A percentile compares a stretch with the other conserved stretches of the same genome.
Evolutionary conservation across 2,888 invertebrate genomes (phyloP).

Genomic region (Phragmatobia fuliginosa): DNA sequence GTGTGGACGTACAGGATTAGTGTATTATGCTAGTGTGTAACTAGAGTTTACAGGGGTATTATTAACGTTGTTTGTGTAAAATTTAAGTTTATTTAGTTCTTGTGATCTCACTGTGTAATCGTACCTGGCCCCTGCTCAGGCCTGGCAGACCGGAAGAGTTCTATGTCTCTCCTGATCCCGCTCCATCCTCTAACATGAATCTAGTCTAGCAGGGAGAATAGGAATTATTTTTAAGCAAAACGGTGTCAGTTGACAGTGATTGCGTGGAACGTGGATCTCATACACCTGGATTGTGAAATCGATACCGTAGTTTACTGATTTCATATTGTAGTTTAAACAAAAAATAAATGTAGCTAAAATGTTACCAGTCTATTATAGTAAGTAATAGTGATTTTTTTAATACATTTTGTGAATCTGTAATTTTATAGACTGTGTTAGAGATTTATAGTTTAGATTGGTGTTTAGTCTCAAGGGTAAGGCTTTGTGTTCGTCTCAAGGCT

Average conservation of each 20-base stretch:
- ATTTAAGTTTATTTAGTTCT: background rate
- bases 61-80: background rate
- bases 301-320: background rate
- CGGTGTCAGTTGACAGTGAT: background rate
- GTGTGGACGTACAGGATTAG: conserved; percentile 24
- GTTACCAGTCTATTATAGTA: background rate
- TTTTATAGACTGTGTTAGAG: too few relatives aligned
- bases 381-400: too few relatives aligned
- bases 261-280: background rate
- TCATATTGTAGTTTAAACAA: background rate
- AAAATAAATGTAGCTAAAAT: background rate
- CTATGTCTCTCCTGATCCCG: too few relatives aligned
- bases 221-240: background rate
- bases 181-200: too few relatives aligned
- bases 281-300: too few relatives aligned
- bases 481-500: too few relatives aligned
- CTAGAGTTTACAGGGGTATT: background rate
- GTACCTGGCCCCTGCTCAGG: too few relatives aligned
- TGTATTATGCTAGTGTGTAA: conserved; percentile 7
- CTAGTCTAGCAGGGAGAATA: background rate
- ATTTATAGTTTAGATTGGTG: too few relatives aligned
- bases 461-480: too few relatives aligned
- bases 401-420: too few relatives aligned
- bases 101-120: background rate
- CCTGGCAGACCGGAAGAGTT: too few relatives aligned